Base-by-base conservation (phyloP, 2,888 invertebrate species). In the Andrena trimmerana region DNA sequence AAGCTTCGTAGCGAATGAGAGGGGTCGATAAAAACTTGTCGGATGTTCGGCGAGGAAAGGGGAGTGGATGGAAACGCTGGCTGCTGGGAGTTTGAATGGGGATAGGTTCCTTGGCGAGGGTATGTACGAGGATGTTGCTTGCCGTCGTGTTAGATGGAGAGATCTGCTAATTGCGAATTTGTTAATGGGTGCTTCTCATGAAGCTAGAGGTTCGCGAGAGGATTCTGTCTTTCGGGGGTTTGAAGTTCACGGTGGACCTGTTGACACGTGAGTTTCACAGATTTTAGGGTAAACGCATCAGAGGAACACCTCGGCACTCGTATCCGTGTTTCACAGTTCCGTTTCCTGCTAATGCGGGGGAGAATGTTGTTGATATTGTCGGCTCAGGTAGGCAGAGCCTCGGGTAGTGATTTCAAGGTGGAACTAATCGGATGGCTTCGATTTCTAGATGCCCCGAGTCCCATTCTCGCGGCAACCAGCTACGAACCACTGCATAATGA, bases 1-100 rank as follows among this genome's bases (percentile, higher is more conserved):
- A 59, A 31, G 36, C 54, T 50, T 81, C 86, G 78, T 76, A 78
- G 84, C 86, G 81, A 68, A 72, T 83, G 74, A 74, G 63, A 54
- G 66, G 62, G 72, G 75, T 76, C 76, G 76, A 73, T 78, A 74
- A 69, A 81, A 75, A 60, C 50, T 42, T 31, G 27, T 36, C 42
- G 10, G 48, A 36, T 24, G 67, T n/a, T 50, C 50, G 24, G n/a
- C 10, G 31, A 33, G 7, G 16, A 31, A 48, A 8, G 16, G 50
- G 31, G 20, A 20, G 66, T 31, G 8, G 66, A 52, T 52, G 31
- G 20, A 27, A 57, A 24, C 10, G 57, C 10, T 4, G 27, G 20
- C 10, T 10, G 24, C 24, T 57, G 20, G 27, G 57, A 57, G 10
- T 27, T 57, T 57, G 7, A 57, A 10, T 4, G 10, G 57, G 57